These are phyloP conservation scores for Danio albolineatus DNA, from an alignment of 2,797 vertebrate species.

Conservation along the genomic window DNA sequence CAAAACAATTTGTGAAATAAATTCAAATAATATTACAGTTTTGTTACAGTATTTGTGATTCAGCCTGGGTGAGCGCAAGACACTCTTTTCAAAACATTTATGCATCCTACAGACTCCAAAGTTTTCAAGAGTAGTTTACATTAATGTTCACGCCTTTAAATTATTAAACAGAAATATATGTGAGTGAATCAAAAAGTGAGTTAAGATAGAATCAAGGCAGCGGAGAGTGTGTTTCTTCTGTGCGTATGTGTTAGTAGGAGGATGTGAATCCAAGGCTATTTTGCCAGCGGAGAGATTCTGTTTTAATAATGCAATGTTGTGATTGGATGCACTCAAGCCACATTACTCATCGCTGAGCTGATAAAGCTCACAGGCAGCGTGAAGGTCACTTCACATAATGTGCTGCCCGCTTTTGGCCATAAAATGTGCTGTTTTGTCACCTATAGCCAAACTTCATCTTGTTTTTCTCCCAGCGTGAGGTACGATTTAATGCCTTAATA, in stretches of 20 bases:
- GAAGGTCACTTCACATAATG: conserved; percentile 38
- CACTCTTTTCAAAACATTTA: not conserved
- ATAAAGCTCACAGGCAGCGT: conserved; percentile 32
- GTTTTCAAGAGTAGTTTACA: not conserved
- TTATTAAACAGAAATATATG: not conserved
- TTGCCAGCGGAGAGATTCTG: conserved; percentile 34
- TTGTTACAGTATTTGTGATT: not conserved
- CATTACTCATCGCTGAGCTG: conserved; percentile 46
- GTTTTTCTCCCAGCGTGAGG: not conserved
- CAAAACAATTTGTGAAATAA: too few species aligned
- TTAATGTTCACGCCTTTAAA: not conserved
- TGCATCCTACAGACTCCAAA: not conserved
- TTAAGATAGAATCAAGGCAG: not conserved
- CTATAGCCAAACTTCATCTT: conserved; percentile 14
- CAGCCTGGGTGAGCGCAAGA: not conserved
- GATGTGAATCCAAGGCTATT: conserved; percentile 25
- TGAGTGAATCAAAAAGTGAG: not conserved
- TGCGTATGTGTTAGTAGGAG: conserved; percentile 1
- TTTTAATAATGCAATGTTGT: conserved; percentile 50
- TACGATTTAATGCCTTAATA: conserved; percentile 18
- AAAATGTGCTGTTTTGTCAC: conserved; percentile 25
- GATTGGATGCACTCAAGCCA: conserved; percentile 23
- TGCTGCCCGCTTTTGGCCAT: not conserved
- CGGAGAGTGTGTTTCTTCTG: not conserved
- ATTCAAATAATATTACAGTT: not conserved